A percentile compares a stretch with the other conserved stretches of the same genome.
These are phyloP conservation scores for Nineta flava DNA, from an alignment of 2,888 invertebrate genomes.

Conservation along the genomic window DNA sequence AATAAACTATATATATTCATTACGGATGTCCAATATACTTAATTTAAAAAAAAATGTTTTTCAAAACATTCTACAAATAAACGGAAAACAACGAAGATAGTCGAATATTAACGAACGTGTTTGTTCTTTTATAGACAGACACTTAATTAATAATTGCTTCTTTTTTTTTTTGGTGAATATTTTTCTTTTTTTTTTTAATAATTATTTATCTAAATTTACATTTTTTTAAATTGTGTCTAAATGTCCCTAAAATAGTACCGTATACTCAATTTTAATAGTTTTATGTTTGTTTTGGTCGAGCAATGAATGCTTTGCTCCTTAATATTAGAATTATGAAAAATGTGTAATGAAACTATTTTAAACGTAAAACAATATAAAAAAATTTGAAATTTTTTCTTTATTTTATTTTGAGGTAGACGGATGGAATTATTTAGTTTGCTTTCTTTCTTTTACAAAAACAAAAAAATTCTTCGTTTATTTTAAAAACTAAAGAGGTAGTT, in stretches of 20 bases:
- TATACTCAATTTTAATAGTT: conserved; percentile 5
- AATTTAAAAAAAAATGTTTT: no score
- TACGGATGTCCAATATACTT: no score
- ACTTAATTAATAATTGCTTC: not conserved
- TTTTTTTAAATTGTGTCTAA: no score
- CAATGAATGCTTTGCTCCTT: conserved; percentile 1
- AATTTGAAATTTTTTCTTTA: conserved; percentile 7
- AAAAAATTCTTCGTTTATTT: conserved; percentile 16
- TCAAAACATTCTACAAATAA: no score
- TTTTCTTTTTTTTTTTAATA: not conserved
- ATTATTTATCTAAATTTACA: not conserved
- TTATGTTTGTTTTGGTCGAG: conserved; percentile 4
- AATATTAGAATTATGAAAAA: not conserved
- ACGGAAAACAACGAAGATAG: no score
- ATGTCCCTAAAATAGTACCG: conserved; percentile 3
- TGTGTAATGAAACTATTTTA: not conserved
- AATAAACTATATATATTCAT: no score
- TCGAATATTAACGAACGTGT: no score
- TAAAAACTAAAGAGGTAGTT: conserved; percentile 30
- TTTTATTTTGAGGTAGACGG: conserved; percentile 50
- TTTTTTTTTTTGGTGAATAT: not conserved
- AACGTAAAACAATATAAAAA: conserved; percentile 7
- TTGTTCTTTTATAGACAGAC: no score
- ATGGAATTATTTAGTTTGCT: conserved; percentile 37
- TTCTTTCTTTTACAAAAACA: no score